Evolutionary conservation across 1,140 invertebrate genomes (phyloP), one percentile per base, ranked within the genome.

Genomic region (Gerris buenoi): DNA sequence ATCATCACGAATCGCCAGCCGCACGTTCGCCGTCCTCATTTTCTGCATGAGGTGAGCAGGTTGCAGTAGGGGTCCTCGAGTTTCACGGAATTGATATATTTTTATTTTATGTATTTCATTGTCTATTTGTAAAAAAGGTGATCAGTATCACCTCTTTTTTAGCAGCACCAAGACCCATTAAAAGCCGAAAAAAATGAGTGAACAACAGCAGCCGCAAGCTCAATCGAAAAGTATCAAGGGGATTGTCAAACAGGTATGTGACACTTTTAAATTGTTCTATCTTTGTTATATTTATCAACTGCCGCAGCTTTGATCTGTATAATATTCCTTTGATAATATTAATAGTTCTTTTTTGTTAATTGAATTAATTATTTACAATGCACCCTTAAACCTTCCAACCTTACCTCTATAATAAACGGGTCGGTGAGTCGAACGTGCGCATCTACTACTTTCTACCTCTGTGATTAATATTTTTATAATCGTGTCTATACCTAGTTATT

Each of bases 181-280:
- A 67, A 58, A 57, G 46, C 56, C n/a, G 28, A 58, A 25, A 58
- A 67, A 25, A 25, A 67, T 67, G 66, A 67, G 66, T 25, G 66
- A 33, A 58, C 57, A 33, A 2, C 58, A 61, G 59, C 59, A 3
- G 25, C 59, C 59, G 3, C n/a, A n/a, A 25, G 22, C 60, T 28
- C 64, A 2, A 14, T n/a, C 2, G 18, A 46, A 18, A 18, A 1
- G 1, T 62, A 28, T 2, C 56, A 26, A 67, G 26, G 63, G 67
- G 29, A 68, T 65, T 59, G 67, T 68, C 14, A 68, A 68, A 27
- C 67, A 68, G 63, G 67, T 68, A 68, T 33, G 18, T 58, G n/a
- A n/a, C n/a, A n/a, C n/a, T n/a, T n/a, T n/a, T n/a, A n/a, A n/a
- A n/a, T n/a, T n/a, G n/a, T n/a, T n/a, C n/a, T n/a, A n/a, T n/a